Percentiles rank a stretch among this genome's conserved stretches.
Evolutionary conservation across 2,797 vertebrate genomes (phyloP).

Genomic region (Melanogrammus aeglefinus): DNA sequence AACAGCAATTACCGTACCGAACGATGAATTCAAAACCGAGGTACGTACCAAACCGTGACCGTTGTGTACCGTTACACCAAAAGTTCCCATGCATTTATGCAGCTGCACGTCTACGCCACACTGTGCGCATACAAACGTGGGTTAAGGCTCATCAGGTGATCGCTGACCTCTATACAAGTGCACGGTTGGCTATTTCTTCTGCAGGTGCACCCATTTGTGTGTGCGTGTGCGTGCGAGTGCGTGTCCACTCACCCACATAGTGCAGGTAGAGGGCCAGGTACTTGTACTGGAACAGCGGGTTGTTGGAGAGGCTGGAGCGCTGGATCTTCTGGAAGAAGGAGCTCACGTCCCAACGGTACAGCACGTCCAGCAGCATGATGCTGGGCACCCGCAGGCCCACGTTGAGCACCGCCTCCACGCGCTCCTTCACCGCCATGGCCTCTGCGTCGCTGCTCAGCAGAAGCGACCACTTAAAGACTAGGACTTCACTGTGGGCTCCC

Average conservation of each 20-base stretch:
- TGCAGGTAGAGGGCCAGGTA: conserved; percentile 98
- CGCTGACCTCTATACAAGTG: neutral
- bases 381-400: conserved; percentile 95
- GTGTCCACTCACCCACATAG: conserved; percentile 88
- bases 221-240: neutral
- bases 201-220: neutral
- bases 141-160: neutral
- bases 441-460: conserved; percentile 49
- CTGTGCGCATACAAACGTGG: neutral
- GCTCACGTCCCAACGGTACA: conserved; percentile 98
- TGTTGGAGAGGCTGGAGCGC: conserved; percentile 94
- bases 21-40: no score
- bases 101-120: neutral
- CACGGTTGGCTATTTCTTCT: neutral
- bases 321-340: conserved; percentile 99
- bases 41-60: no score
- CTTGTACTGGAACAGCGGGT: conserved; percentile 97
- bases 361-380: conserved; percentile 96
- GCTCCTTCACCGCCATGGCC: conserved; percentile 90
- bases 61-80: no score
- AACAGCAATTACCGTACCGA: no score
- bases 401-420: conserved; percentile 92
- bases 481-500: conserved; percentile 41
- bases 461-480: conserved; percentile 55
- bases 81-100: neutral